phyloP scores from a whole-genome alignment of 2,888 invertebrate genomes.

The Scaptomyza parva region DNA sequence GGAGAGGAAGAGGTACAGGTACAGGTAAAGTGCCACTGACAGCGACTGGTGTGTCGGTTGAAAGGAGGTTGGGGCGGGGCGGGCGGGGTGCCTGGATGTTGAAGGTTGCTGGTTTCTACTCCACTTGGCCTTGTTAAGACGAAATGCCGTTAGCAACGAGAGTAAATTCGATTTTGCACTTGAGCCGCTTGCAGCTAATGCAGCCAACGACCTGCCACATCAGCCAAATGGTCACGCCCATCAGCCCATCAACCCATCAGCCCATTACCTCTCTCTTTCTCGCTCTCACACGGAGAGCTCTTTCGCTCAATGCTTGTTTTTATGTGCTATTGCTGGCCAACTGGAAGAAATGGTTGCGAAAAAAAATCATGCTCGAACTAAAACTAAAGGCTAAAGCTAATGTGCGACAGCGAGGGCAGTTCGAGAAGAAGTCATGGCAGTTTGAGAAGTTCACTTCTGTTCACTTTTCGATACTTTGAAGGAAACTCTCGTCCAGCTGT shows the following conservation, averaged over 20 bases:
- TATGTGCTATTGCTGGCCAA: constrained; percentile 49
- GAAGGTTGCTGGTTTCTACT: constrained; percentile 13
- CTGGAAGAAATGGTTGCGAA: constrained; percentile 55
- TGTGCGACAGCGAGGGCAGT: constrained; percentile 44
- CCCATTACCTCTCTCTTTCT: too few relatives aligned
- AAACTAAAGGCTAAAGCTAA: constrained; percentile 64
- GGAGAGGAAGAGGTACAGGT: too few relatives aligned
- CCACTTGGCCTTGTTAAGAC: constrained; percentile 67
- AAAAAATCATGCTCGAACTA: constrained; percentile 50
- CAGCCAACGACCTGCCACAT: constrained; percentile 62
- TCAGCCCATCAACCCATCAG: too few relatives aligned
- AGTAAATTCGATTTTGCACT: constrained; percentile 78
- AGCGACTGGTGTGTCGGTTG: not conserved
- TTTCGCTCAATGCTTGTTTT: constrained; percentile 18
- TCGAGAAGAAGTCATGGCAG: not conserved
- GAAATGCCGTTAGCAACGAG: constrained; percentile 75
- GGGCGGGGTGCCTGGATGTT: not conserved
- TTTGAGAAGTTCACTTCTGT: too few relatives aligned
- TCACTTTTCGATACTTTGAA: not conserved
- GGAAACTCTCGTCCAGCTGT: constrained; percentile 35
- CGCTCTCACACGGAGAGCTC: not conserved
- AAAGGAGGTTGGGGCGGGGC: not conserved
- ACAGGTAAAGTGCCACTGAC: constrained; percentile 10
- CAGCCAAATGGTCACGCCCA: constrained; percentile 52
- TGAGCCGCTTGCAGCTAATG: constrained; percentile 79